phyloP scores from a whole-genome alignment of 1,140 invertebrate species.

The Lerema accius region DNA sequence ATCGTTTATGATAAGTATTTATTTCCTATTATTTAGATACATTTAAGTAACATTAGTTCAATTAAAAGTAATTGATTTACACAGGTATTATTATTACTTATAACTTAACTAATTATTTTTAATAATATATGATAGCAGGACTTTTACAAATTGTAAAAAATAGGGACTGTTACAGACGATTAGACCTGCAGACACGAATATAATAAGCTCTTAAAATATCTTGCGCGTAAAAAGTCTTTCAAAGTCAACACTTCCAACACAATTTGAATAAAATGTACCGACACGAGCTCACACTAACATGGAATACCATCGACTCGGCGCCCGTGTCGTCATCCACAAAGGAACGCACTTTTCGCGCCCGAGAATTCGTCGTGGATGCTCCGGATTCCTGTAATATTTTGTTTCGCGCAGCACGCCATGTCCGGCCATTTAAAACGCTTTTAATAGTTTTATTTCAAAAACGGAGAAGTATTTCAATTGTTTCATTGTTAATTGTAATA shows the following conservation, averaged over 20 bases:
- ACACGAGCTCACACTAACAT: background rate
- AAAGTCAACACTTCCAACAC: too few relatives aligned
- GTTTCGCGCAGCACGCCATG: conserved; percentile 13
- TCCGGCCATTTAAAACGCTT: conserved; percentile 4
- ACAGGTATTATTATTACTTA: background rate
- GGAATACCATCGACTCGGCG: background rate
- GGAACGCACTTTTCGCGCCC: conserved; percentile 24
- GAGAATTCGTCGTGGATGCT: conserved; percentile 8
- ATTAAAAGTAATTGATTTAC: background rate
- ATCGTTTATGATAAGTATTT: conserved; percentile 3
- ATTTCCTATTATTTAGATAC: background rate
- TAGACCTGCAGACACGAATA: too few relatives aligned
- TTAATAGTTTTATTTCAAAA: conserved; percentile 5
- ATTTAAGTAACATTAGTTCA: background rate
- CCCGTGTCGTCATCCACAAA: conserved; percentile 6
- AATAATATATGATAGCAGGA: too few relatives aligned
- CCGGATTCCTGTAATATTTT: conserved; percentile 18
- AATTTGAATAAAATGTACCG: background rate
- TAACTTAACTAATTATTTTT: too few relatives aligned
- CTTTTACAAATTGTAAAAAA: too few relatives aligned
- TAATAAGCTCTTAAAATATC: too few relatives aligned
- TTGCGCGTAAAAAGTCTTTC: too few relatives aligned
- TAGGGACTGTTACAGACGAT: too few relatives aligned
- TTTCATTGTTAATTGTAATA: too few relatives aligned
- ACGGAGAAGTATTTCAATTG: background rate